phyloP scores from a whole-genome alignment of 2,797 vertebrate species.

The Garrulus glandarius region DNA sequence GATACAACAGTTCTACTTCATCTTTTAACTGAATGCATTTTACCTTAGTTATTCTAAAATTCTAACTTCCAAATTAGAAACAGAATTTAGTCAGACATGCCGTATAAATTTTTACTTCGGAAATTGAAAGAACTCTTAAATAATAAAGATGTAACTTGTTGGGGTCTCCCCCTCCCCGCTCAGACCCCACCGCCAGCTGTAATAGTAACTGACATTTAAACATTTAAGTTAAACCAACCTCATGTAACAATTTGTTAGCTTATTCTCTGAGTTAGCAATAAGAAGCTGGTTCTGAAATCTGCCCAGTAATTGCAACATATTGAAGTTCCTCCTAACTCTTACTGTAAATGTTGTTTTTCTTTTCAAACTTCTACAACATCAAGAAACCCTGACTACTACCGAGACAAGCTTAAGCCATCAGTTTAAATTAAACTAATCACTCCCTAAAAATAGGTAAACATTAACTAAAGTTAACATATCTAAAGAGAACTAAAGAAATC shows the following conservation, averaged over 20 bases:
- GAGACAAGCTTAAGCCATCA: background rate
- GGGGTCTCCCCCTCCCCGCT: too few species aligned
- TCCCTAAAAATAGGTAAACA: background rate
- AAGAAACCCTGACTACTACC: background rate
- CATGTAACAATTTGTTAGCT: background rate
- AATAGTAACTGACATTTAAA: background rate
- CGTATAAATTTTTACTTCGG: background rate
- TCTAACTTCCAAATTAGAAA: background rate
- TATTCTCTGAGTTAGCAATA: background rate
- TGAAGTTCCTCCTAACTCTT: background rate
- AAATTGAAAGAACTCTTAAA: background rate
- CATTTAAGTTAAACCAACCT: background rate
- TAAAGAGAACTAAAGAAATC: background rate
- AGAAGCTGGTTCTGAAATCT: background rate
- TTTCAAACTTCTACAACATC: background rate
- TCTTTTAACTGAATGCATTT: background rate
- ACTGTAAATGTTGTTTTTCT: background rate
- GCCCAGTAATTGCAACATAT: constrained; percentile 11
- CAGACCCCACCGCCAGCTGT: too few species aligned
- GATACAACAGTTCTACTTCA: background rate
- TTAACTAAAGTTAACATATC: background rate
- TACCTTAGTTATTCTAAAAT: background rate
- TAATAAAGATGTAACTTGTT: background rate
- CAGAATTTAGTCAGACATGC: background rate
- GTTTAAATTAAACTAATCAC: background rate